phyloP scores from a whole-genome alignment of 2,113 vertebrate species.

The Semicossyphus pulcher region DNA sequence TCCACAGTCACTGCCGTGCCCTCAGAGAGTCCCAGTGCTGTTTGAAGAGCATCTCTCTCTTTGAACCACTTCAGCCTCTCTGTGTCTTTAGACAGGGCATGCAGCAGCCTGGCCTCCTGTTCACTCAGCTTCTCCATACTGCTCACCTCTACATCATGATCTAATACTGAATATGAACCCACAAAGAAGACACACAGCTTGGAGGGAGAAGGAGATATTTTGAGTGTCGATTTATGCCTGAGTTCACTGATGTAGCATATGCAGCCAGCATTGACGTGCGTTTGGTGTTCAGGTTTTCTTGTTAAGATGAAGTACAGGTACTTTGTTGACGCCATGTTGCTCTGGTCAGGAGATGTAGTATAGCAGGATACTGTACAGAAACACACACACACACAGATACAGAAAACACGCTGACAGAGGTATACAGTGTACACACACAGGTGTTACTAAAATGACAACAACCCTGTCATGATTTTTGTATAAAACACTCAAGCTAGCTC shows the following conservation, averaged over 20 bases:
- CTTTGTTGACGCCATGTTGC: slow-evolving; percentile 35
- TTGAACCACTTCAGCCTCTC: slow-evolving; percentile 79
- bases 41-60: slow-evolving; percentile 55
- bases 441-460: not conserved
- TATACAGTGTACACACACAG: not conserved
- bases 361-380: not conserved
- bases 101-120: slow-evolving; percentile 72
- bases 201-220: rapidly evolving
- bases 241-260: slow-evolving; percentile 73
- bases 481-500: slow-evolving; percentile 11
- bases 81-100: slow-evolving; percentile 47
- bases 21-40: slow-evolving; percentile 46
- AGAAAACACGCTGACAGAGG: not conserved
- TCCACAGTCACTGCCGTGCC: slow-evolving; percentile 74
- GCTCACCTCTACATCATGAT: rapidly evolving
- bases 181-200: slow-evolving; percentile 53
- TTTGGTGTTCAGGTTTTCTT: not conserved
- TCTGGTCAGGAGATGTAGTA: not conserved
- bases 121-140: slow-evolving; percentile 55
- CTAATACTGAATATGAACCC: rapidly evolving
- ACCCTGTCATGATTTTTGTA: not conserved
- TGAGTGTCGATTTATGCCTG: slow-evolving; percentile 9
- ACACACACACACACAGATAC: slow-evolving; percentile 11
- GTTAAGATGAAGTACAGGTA: slow-evolving; percentile 83
- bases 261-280: slow-evolving; percentile 50